Conservation (phyloP, 2,797 vertebrate genomes). For the Parauchenoglanis ngamensis region DNA sequence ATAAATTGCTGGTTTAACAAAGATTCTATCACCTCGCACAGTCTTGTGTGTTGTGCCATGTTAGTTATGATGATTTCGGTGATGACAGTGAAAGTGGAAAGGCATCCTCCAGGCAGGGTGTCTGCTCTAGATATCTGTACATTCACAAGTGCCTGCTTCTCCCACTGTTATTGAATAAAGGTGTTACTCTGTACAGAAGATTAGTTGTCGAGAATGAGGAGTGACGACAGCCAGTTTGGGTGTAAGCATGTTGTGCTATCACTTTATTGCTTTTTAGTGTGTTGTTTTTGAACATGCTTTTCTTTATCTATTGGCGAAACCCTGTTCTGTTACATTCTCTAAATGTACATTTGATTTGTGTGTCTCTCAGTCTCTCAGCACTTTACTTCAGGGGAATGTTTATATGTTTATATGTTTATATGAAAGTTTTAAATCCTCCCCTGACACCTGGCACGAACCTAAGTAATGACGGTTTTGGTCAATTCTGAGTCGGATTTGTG, state of each 20-base stretch:
- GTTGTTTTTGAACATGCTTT: background rate
- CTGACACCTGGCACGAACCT: background rate
- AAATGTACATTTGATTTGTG: background rate
- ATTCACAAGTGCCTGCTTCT: background rate
- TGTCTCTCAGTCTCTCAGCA: background rate
- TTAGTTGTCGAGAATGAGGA: background rate
- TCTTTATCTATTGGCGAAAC: background rate
- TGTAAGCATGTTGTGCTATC: background rate
- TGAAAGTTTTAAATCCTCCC: background rate
- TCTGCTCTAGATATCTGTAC: background rate
- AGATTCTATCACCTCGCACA: no score
- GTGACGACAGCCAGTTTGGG: background rate
- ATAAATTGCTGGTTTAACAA: background rate
- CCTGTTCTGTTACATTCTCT: background rate
- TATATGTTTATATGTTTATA: background rate
- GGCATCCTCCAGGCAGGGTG: conserved; percentile 7
- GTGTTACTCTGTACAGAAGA: background rate
- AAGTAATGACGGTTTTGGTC: background rate
- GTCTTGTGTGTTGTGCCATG: background rate
- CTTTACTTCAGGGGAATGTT: no score
- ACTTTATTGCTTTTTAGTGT: background rate
- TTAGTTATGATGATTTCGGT: background rate
- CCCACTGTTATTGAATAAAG: background rate
- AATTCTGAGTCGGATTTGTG: background rate
- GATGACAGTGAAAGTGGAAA: background rate